These are phyloP conservation scores for Whitmania pigra DNA, from an alignment of 1,140 invertebrate species.

Conservation along the genomic window DNA sequence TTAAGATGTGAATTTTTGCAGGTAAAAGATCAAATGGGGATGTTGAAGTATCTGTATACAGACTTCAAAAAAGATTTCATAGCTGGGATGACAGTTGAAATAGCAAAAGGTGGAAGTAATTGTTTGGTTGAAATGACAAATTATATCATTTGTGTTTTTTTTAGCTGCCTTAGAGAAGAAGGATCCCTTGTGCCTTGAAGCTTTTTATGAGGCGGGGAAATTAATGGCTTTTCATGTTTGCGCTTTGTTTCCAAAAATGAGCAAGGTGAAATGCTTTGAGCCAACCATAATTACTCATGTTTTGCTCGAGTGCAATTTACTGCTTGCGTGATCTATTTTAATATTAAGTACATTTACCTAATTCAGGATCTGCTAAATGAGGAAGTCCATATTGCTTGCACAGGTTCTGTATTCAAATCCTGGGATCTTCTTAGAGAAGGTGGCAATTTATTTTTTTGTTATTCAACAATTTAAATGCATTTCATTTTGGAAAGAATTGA, in stretches of 20 bases:
- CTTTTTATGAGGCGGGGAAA: conserved; percentile 66
- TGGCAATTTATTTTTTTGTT: conserved; percentile 21
- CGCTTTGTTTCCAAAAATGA: conserved; percentile 57
- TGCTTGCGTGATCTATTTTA: not conserved
- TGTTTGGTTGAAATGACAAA: not conserved
- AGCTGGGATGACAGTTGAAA: conserved; percentile 60
- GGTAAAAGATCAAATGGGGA: conserved; percentile 43
- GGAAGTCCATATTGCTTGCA: conserved; percentile 70
- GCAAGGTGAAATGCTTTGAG: conserved; percentile 42
- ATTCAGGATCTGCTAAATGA: conserved; percentile 33
- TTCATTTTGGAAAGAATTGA: not conserved
- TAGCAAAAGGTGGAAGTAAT: conserved; percentile 50
- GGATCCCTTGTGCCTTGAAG: conserved; percentile 56
- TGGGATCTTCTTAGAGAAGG: conserved; percentile 67
- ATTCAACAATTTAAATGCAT: conserved; percentile 11
- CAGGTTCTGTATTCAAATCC: conserved; percentile 89
- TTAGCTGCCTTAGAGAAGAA: conserved; percentile 40
- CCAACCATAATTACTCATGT: no score
- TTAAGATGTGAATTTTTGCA: not conserved
- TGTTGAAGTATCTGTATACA: conserved; percentile 64
- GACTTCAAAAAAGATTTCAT: conserved; percentile 72
- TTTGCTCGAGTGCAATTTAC: no score
- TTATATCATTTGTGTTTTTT: not conserved
- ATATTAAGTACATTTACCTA: not conserved
- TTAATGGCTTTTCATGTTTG: conserved; percentile 59